phyloP scores from a whole-genome alignment of 2,888 invertebrate species.

The Rhagium mordax region DNA sequence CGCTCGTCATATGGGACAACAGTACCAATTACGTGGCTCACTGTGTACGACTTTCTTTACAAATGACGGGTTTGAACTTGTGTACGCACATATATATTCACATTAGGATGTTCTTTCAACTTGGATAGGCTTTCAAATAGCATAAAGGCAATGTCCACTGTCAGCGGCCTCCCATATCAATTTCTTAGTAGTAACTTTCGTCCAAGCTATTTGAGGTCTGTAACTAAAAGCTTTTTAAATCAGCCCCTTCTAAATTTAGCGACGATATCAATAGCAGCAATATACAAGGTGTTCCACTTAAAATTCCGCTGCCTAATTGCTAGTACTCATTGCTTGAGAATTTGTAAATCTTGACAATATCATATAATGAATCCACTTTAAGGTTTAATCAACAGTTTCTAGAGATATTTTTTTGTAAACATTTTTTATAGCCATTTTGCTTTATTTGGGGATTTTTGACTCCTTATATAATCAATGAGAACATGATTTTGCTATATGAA shows the following conservation, averaged over 20 bases:
- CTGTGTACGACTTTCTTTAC: neutral
- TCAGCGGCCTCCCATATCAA: slow-evolving; percentile 14
- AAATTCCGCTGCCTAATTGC: too few species aligned
- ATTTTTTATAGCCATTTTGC: too few species aligned
- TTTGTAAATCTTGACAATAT: too few species aligned
- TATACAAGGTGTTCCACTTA: too few species aligned
- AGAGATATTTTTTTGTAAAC: too few species aligned
- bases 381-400: too few species aligned
- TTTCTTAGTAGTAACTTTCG: slow-evolving; percentile 13
- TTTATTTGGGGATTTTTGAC: too few species aligned
- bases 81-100: slow-evolving; percentile 24
- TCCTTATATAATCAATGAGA: too few species aligned
- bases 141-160: slow-evolving; percentile 23
- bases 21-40: neutral
- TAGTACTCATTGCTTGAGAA: too few species aligned
- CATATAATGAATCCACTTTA: too few species aligned
- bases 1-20: too few species aligned
- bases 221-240: slow-evolving; percentile 25
- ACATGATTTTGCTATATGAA: too few species aligned
- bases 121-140: slow-evolving; percentile 10
- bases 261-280: slow-evolving; percentile 6
- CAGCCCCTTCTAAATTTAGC: neutral
- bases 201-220: slow-evolving; percentile 5
- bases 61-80: neutral
- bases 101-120: slow-evolving; percentile 20